Conservation (phyloP, 2,113 vertebrate species). For the Kobus ellipsiprymnus region DNA sequence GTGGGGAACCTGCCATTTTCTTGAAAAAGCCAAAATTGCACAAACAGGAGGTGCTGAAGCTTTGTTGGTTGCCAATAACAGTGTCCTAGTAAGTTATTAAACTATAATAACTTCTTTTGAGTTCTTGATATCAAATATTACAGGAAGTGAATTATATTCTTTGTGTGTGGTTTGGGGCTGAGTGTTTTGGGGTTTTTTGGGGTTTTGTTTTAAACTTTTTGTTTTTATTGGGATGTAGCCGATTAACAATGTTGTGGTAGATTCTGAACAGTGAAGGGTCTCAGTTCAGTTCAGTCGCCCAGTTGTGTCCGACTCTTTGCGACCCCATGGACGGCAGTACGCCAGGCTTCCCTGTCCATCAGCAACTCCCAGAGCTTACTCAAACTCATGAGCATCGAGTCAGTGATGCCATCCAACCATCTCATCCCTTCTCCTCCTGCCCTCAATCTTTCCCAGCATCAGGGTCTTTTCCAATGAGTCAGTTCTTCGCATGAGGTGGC, state of each 20-base stretch:
- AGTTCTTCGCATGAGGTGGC: not conserved
- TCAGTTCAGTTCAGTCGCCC: not conserved
- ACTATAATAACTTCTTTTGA: not conserved
- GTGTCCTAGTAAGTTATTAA: conserved; percentile 81
- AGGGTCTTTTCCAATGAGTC: not conserved
- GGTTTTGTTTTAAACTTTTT: not conserved
- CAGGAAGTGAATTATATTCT: not conserved
- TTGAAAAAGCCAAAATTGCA: conserved; percentile 89
- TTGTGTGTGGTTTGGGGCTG: not conserved
- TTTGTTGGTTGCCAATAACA: conserved; percentile 87
- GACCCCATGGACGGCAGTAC: not conserved
- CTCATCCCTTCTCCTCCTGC: not conserved
- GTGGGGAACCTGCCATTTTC: conserved; percentile 84
- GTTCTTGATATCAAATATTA: not conserved
- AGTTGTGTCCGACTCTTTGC: not conserved
- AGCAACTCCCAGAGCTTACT: not conserved
- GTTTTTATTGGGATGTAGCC: not conserved
- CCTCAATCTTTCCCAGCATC: not conserved
- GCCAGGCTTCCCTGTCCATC: not conserved
- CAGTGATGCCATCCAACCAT: not conserved
- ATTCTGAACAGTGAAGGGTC: not conserved
- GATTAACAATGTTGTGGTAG: not conserved
- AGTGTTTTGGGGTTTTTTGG: not conserved
- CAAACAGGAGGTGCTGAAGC: conserved; percentile 82
- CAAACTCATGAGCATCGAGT: not conserved